These are phyloP conservation scores for Torymus aiolomorphi DNA, from an alignment of 2,888 invertebrate genomes.

Conservation along the genomic window DNA sequence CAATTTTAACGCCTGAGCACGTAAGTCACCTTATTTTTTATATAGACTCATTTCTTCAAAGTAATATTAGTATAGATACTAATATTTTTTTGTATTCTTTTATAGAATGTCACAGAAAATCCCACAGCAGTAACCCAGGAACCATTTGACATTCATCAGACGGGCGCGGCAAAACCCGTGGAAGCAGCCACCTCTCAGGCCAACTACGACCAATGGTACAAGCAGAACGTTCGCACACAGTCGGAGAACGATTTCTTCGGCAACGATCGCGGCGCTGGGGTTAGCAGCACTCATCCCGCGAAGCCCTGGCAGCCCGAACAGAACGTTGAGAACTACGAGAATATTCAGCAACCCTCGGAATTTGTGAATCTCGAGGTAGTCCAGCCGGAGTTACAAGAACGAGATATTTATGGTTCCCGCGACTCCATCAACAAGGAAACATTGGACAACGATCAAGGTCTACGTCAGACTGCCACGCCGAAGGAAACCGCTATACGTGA, in stretches of 20 bases:
- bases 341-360: slow-evolving; percentile 69
- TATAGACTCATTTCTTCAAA: too few species aligned
- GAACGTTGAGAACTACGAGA: slow-evolving; percentile 72
- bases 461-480: slow-evolving; percentile 52
- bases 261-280: slow-evolving; percentile 59
- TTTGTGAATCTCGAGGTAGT: slow-evolving; percentile 72
- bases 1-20: slow-evolving; percentile 52
- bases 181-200: slow-evolving; percentile 60
- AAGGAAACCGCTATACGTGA: slow-evolving; percentile 64
- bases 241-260: slow-evolving; percentile 66
- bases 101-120: slow-evolving; percentile 41
- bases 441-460: slow-evolving; percentile 68
- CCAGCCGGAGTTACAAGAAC: slow-evolving; percentile 66
- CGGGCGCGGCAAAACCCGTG: slow-evolving; percentile 40
- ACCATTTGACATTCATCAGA: slow-evolving; percentile 49
- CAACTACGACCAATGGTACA: slow-evolving; percentile 73
- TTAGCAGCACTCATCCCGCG: slow-evolving; percentile 34
- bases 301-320: slow-evolving; percentile 67
- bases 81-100: background rate
- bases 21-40: slow-evolving; percentile 25
- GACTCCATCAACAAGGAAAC: slow-evolving; percentile 73
- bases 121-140: slow-evolving; percentile 30
- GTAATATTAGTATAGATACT: too few species aligned
- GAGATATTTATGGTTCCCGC: slow-evolving; percentile 70
- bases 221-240: slow-evolving; percentile 64